These are phyloP conservation scores for Cephalopachus bancanus DNA, from an alignment of 2,797 vertebrate genomes.

Conservation along the genomic window DNA sequence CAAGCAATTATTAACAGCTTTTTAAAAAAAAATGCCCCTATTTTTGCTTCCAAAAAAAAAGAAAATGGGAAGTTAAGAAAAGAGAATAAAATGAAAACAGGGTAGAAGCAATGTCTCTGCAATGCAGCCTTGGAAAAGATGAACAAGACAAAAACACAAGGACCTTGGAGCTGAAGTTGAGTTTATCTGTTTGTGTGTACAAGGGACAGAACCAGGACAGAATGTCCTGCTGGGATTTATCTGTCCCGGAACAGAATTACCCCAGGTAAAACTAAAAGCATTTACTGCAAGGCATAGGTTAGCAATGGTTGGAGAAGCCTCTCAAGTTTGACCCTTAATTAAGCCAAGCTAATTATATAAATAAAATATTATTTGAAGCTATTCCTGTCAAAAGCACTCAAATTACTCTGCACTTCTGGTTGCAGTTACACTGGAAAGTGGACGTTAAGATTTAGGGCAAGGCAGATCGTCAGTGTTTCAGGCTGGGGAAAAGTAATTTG, in stretches of 20 bases:
- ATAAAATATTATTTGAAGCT: constrained; percentile 78
- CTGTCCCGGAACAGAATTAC: constrained; percentile 43
- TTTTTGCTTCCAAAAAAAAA: neutral
- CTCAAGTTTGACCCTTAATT: constrained; percentile 78
- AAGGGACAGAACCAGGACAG: constrained; percentile 66
- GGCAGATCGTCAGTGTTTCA: neutral
- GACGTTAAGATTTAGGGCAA: constrained; percentile 35
- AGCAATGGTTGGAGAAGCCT: constrained; percentile 50
- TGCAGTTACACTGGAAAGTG: constrained; percentile 55
- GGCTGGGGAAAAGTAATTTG: neutral
- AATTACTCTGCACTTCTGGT: constrained; percentile 65
- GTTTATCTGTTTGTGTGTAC: constrained; percentile 35
- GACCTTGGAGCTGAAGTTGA: constrained; percentile 41
- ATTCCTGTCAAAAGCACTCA: constrained; percentile 72
- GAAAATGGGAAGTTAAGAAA: neutral
- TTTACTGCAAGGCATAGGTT: neutral
- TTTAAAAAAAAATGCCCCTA: constrained; percentile 30
- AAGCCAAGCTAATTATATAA: constrained; percentile 79
- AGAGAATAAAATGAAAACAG: constrained; percentile 4
- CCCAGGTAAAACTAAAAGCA: constrained; percentile 45
- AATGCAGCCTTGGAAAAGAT: neutral
- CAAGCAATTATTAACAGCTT: neutral
- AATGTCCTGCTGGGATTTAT: constrained; percentile 50
- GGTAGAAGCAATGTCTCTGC: neutral
- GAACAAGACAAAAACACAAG: constrained; percentile 49